A percentile compares a stretch with the other conserved stretches of the same genome.
Evolutionary conservation across 2,797 vertebrate species (phyloP).

Genomic region (Euphonia xanthogaster): DNA sequence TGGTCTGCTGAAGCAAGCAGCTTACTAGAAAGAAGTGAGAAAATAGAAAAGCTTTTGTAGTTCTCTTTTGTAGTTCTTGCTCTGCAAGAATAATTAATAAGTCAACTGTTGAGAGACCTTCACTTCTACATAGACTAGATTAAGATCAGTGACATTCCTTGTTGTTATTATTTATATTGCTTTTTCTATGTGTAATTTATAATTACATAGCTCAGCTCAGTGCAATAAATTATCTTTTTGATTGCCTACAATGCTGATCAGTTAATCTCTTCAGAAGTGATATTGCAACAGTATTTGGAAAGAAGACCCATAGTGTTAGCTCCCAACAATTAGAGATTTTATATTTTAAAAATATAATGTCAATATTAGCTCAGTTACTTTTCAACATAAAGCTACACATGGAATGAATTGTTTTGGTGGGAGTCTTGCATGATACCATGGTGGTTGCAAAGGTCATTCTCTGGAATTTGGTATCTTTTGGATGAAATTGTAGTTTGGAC

Average conservation of each 20-base stretch:
- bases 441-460: constrained; percentile 1
- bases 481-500: background rate
- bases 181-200: background rate
- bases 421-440: background rate
- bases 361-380: background rate
- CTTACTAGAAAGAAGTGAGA: background rate
- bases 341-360: background rate
- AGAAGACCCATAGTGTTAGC: background rate
- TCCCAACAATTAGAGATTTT: background rate
- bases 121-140: background rate
- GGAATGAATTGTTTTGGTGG: constrained; percentile 11
- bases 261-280: background rate
- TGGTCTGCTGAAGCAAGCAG: background rate
- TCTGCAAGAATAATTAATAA: background rate
- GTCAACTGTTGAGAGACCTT: background rate
- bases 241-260: background rate
- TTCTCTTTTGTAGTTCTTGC: background rate
- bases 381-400: background rate
- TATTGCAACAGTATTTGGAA: background rate
- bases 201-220: background rate
- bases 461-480: constrained; percentile 2
- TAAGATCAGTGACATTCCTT: background rate
- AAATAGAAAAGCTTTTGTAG: background rate
- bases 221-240: background rate
- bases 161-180: background rate